Conservation (phyloP, 2,888 invertebrate genomes). For the Danaus chrysippus region DNA sequence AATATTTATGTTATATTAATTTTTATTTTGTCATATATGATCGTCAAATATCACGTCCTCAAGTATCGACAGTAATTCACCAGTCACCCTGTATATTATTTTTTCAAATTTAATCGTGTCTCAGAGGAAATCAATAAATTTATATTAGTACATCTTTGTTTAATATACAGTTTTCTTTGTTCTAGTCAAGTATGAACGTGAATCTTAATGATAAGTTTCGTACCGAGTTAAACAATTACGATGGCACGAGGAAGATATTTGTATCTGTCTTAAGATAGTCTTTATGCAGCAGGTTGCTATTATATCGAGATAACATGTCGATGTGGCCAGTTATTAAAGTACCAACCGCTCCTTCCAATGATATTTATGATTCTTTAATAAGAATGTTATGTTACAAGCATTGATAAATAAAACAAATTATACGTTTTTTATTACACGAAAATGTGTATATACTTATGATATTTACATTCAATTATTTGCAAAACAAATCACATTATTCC, state of each 20-base stretch:
- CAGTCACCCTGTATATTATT: too few relatives aligned
- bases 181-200: constrained; percentile 16
- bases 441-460: too few relatives aligned
- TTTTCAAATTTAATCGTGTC: neutral
- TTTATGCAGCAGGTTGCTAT: constrained; percentile 56
- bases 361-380: constrained; percentile 60
- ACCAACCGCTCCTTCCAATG: constrained; percentile 53
- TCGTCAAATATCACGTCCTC: too few relatives aligned
- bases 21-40: too few relatives aligned
- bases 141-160: neutral
- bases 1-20: too few relatives aligned
- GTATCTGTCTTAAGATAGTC: constrained; percentile 46
- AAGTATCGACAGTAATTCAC: too few relatives aligned
- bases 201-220: constrained; percentile 24
- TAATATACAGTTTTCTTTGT: constrained; percentile 11
- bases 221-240: constrained; percentile 32
- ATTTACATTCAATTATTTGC: too few relatives aligned
- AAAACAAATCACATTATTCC: too few relatives aligned
- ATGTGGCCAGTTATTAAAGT: constrained; percentile 62
- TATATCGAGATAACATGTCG: constrained; percentile 60
- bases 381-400: constrained; percentile 51
- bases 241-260: constrained; percentile 44
- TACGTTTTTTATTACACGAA: too few relatives aligned
- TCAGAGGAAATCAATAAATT: neutral
- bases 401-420: constrained; percentile 31